phyloP scores from a whole-genome alignment of 2,888 invertebrate genomes.

The Sminthurides aquaticus region DNA sequence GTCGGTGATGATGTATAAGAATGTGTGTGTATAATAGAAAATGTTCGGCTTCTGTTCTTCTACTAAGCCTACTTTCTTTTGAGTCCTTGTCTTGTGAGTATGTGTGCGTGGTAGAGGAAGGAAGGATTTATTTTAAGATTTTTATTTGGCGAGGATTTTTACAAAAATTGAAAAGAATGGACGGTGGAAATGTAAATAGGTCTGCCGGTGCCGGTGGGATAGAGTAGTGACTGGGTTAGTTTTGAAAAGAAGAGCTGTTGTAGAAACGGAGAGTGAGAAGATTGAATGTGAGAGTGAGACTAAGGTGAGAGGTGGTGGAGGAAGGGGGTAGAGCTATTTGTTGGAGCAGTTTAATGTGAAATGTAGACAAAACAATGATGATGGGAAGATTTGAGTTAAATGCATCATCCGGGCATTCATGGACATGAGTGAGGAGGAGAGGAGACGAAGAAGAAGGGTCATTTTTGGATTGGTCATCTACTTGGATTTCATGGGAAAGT shows the following conservation, averaged over 20 bases:
- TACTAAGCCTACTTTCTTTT: too few relatives aligned
- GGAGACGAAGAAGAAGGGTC: slow-evolving; percentile 20
- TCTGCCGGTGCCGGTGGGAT: neutral
- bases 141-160: slow-evolving; percentile 1
- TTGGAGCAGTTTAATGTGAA: neutral
- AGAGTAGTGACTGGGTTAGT: neutral
- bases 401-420: neutral
- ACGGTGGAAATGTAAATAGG: neutral
- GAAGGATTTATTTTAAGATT: neutral
- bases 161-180: neutral
- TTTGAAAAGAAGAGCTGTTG: neutral
- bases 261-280: slow-evolving; percentile 6
- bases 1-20: too few relatives aligned
- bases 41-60: too few relatives aligned
- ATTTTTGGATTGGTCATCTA: slow-evolving; percentile 28
- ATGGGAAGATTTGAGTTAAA: neutral
- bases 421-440: neutral
- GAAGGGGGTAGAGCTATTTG: neutral
- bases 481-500: slow-evolving; percentile 30
- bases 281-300: slow-evolving; percentile 4
- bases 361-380: neutral
- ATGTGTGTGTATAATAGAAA: too few relatives aligned
- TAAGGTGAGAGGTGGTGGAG: neutral
- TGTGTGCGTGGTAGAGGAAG: too few relatives aligned
- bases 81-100: too few relatives aligned